Evolutionary conservation across 2,797 vertebrate genomes (phyloP), one percentile per base, ranked within the genome.

Genomic region (Falco rusticolus): DNA sequence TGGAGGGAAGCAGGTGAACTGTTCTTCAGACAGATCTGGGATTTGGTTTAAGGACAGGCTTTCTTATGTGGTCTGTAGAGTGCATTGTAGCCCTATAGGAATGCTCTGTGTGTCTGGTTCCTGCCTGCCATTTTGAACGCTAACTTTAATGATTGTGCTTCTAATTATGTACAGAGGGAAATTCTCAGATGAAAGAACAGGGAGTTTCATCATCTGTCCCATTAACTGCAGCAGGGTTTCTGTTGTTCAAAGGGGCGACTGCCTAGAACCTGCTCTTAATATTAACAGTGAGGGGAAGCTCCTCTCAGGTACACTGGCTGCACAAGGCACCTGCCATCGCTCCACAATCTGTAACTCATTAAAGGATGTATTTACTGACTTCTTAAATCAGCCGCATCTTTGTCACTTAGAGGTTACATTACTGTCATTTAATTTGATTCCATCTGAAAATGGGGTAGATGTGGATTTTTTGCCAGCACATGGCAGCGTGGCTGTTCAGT

Each of bases 11-110:
- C 1, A 2, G 51, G 45, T 3, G 25, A 74, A 45, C 21, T 68
- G 45, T 65, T 89, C 51, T 85, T 92, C 69, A 92, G 84, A 78
- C 50, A 81, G 71, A 31, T 64, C 8, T 81, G 91, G 79, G 87
- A 37, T 96, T 89, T 93, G 76, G 56, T 93, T 87, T 83, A 53
- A 89, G 82, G 75, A 74, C 75, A 70, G 54, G 9, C 82, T 85
- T 94, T 90, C 65, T 83, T 50, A 77, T 33, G 65, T 86, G 91
- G 92, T 71, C 89, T 92, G 16, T 85, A 57, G 91, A 94, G 87
- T 72, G 75, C 59, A 59, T 51, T 16, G 34, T 47, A 87, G 84
- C 53, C 87, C 84, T 88, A 16, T 61, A 91, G 96, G 93, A 86
- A 51, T 48, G 91, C 29, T 91, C 89, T 37, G 68, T 61, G 53